Conservation (phyloP, 2,888 invertebrate species). For the Apomyelois bistriatella region DNA sequence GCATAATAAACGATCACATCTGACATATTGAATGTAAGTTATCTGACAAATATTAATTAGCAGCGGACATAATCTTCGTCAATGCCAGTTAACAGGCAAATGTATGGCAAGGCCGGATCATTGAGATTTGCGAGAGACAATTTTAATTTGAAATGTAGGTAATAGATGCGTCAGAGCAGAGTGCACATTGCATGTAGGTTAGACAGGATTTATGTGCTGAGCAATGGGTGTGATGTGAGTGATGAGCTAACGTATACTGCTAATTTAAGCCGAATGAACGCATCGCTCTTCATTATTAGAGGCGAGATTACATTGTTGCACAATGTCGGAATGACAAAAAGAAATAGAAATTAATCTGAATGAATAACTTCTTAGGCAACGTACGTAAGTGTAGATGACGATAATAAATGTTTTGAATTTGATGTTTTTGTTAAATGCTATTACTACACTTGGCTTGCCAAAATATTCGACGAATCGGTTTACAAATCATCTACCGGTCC, state of each 20-base stretch:
- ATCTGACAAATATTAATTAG: conserved; percentile 39
- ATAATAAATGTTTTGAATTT: neutral
- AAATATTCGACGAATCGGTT: too few relatives aligned
- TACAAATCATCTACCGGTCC: too few relatives aligned
- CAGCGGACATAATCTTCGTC: conserved; percentile 24
- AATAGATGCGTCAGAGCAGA: conserved; percentile 28
- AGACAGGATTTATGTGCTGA: conserved; percentile 20
- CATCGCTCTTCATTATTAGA: conserved; percentile 13
- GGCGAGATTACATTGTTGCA: conserved; percentile 10
- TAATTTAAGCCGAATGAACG: conserved; percentile 19
- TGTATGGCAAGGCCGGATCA: conserved; percentile 36
- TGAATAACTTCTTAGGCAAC: neutral
- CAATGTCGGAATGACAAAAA: neutral
- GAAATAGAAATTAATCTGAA: neutral
- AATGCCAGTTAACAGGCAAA: conserved; percentile 34
- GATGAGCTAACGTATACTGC: conserved; percentile 4
- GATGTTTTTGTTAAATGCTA: neutral
- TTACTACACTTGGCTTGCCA: too few relatives aligned
- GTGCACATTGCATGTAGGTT: conserved; percentile 24
- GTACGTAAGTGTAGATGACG: too few relatives aligned
- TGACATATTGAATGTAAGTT: conserved; percentile 25
- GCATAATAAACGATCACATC: neutral
- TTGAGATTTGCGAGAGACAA: conserved; percentile 24
- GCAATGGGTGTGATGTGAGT: conserved; percentile 16
- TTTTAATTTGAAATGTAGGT: conserved; percentile 32